Conservation (phyloP, 2,888 invertebrate species). For the Aelia acuminata region DNA sequence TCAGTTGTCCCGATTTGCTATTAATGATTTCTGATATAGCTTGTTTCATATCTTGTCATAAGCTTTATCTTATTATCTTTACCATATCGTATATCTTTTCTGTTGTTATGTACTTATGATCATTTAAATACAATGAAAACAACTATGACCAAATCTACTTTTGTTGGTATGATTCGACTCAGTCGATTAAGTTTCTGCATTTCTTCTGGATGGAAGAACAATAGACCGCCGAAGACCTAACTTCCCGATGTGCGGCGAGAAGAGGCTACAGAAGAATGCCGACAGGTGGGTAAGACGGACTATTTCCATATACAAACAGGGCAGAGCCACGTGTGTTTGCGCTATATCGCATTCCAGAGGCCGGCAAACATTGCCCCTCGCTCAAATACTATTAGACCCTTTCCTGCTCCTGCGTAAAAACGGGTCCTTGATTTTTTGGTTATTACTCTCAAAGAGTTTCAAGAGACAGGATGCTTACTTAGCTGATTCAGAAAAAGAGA, state of each 20-base stretch:
- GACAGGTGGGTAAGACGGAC: slow-evolving; percentile 27
- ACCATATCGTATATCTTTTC: too few relatives aligned
- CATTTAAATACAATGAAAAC: too few relatives aligned
- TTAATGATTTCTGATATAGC: too few relatives aligned
- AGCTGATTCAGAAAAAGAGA: neutral
- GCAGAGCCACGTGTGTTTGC: slow-evolving; percentile 39
- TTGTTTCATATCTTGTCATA: too few relatives aligned
- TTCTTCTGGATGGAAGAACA: neutral
- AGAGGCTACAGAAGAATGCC: neutral
- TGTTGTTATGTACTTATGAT: too few relatives aligned
- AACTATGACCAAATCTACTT: too few relatives aligned
- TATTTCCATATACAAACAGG: slow-evolving; percentile 43
- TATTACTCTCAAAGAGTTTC: neutral
- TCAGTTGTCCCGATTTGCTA: too few relatives aligned
- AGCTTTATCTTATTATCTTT: too few relatives aligned
- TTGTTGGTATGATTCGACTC: too few relatives aligned
- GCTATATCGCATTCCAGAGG: slow-evolving; percentile 40
- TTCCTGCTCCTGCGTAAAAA: slow-evolving; percentile 33
- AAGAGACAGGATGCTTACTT: neutral
- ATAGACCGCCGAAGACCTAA: neutral
- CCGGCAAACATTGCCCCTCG: slow-evolving; percentile 40
- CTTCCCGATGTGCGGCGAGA: neutral
- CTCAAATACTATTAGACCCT: slow-evolving; percentile 48
- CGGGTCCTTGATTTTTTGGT: slow-evolving; percentile 21
- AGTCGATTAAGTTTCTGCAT: too few relatives aligned